A percentile compares a stretch with the other conserved stretches of the same genome.
phyloP scores from a whole-genome alignment of 2,797 vertebrate genomes.

The Melanotaenia boesemani region DNA sequence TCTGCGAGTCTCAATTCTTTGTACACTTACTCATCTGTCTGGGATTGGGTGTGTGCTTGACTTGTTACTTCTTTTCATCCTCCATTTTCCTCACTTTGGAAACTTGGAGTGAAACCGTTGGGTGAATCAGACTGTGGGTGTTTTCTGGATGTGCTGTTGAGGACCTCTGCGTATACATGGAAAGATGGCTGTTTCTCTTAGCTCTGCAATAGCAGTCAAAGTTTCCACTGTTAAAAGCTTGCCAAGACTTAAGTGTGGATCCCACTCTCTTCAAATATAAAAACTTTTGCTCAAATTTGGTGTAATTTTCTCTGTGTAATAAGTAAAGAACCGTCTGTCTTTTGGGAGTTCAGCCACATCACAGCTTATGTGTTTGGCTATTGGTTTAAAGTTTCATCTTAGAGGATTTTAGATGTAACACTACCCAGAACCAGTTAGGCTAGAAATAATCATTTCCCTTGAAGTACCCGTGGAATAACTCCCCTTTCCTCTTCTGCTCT shows the following conservation, averaged over 20 bases:
- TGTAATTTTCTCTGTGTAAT: slow-evolving; percentile 1
- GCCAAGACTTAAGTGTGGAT: not conserved
- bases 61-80: not conserved
- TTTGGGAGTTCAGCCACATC: not conserved
- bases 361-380: slow-evolving; percentile 3
- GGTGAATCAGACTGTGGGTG: not conserved
- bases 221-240: not conserved
- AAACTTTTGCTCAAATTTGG: slow-evolving; percentile 3
- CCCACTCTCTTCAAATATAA: not conserved
- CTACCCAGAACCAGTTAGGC: slow-evolving; percentile 40
- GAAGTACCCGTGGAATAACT: slow-evolving; percentile 29
- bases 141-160: not conserved
- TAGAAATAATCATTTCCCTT: slow-evolving; percentile 52
- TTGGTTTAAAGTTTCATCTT: slow-evolving; percentile 39
- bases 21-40: slow-evolving; percentile 33
- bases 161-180: not conserved
- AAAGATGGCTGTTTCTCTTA: not conserved
- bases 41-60: slow-evolving; percentile 10
- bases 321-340: slow-evolving; percentile 8
- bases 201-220: slow-evolving; percentile 7
- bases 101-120: not conserved
- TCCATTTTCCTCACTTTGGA: not conserved
- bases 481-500: slow-evolving; percentile 21
- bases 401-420: slow-evolving; percentile 46
- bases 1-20: slow-evolving; percentile 7